Conservation (phyloP, 2,888 invertebrate species). For the Platycnemis pennipes region DNA sequence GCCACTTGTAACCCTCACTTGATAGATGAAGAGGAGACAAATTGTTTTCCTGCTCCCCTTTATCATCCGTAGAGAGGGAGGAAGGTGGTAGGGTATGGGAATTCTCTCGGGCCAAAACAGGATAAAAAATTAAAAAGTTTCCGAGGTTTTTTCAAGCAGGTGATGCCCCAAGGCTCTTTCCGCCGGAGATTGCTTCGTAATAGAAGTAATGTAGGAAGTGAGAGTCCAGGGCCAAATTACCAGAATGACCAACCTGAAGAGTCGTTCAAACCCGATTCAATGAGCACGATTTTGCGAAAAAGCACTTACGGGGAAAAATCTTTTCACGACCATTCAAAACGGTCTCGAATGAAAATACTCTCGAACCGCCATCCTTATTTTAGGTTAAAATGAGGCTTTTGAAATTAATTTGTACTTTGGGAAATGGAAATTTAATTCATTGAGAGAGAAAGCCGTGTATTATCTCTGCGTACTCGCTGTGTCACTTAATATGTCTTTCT, state of each 20-base stretch:
- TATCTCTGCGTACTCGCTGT: too few species aligned
- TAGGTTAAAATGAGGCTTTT: too few species aligned
- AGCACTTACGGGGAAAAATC: background rate
- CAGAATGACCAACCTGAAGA: background rate
- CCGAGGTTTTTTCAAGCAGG: background rate
- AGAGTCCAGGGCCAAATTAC: background rate
- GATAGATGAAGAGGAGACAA: conserved; percentile 5
- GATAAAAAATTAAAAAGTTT: background rate
- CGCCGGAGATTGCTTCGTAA: conserved; percentile 24
- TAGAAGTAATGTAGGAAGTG: background rate
- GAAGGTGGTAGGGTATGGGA: too few species aligned
- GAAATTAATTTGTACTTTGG: too few species aligned
- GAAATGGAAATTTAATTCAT: too few species aligned
- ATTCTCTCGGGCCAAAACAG: background rate
- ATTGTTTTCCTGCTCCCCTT: background rate
- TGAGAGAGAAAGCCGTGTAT: too few species aligned
- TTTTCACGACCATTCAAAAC: background rate
- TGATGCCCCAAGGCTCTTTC: background rate
- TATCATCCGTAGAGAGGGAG: background rate
- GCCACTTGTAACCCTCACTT: conserved; percentile 1
- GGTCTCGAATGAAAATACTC: background rate
- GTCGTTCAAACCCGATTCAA: background rate
- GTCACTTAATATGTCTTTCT: too few species aligned
- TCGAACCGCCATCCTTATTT: too few species aligned
- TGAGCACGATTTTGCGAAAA: background rate